Conservation (phyloP, 2,797 vertebrate genomes). For the Poeciliopsis gracilis region DNA sequence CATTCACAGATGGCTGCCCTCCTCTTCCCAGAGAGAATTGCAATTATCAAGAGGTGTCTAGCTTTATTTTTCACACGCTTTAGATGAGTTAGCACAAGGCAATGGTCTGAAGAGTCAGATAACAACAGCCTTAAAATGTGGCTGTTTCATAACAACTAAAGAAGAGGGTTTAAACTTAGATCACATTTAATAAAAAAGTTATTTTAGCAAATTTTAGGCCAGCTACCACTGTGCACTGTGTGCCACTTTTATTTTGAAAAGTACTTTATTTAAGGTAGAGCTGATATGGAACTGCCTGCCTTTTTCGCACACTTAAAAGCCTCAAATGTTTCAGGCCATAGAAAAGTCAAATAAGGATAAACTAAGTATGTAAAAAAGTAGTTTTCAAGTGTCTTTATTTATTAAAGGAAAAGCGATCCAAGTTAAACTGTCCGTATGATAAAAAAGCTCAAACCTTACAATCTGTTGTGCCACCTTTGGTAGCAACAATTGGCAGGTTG, state of each 20-base stretch:
- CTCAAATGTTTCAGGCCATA: background rate
- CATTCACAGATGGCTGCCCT: constrained; percentile 74
- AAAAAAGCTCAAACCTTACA: background rate
- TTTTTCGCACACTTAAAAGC: background rate
- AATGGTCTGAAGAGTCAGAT: constrained; percentile 45
- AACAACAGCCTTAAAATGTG: constrained; percentile 28
- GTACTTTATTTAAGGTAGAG: background rate
- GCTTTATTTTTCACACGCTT: constrained; percentile 55
- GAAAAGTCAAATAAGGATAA: background rate
- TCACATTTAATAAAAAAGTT: constrained; percentile 10
- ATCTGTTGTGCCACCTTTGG: background rate
- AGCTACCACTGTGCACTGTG: background rate
- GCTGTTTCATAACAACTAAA: constrained; percentile 14
- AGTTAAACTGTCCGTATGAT: background rate
- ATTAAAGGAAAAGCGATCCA: background rate
- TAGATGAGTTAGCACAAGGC: constrained; percentile 53
- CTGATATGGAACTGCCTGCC: background rate
- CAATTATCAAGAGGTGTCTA: constrained; percentile 71
- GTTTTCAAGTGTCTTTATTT: background rate
- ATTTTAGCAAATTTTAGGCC: constrained; percentile 15
- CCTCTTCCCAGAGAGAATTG: constrained; percentile 63
- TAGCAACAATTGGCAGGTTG: background rate
- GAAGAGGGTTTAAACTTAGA: constrained; percentile 29
- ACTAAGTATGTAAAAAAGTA: background rate
- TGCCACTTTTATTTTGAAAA: background rate